These are phyloP conservation scores for Sebastes taczanowskii DNA, from an alignment of 2,797 vertebrate species.

Conservation along the genomic window DNA sequence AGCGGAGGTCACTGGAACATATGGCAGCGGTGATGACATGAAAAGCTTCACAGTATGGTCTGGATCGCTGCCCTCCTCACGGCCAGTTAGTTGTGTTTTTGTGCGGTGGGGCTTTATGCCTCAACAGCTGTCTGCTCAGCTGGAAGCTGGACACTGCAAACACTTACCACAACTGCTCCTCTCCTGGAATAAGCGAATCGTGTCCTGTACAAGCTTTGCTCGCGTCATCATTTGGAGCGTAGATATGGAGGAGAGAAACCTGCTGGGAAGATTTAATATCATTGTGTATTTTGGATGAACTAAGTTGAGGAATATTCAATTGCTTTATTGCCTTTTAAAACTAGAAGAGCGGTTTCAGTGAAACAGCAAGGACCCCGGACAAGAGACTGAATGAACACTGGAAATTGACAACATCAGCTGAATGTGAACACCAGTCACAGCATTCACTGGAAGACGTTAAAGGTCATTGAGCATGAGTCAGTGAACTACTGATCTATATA, in stretches of 20 bases:
- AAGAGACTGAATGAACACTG: no score
- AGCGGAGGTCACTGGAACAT: conserved; percentile 29
- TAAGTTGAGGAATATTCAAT: no score
- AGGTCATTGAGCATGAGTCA: no score
- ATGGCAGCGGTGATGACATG: conserved; percentile 14
- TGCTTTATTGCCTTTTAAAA: no score
- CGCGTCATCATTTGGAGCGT: not conserved
- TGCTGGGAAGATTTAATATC: not conserved
- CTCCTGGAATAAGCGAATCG: not conserved
- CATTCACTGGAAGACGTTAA: no score
- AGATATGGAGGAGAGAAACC: not conserved
- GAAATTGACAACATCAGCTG: no score
- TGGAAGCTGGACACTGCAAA: conserved; percentile 1
- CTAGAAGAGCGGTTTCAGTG: no score
- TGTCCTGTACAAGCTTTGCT: not conserved
- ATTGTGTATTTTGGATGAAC: not conserved
- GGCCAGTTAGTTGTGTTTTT: not conserved
- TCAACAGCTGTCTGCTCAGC: conserved; percentile 20
- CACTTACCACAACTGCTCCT: not conserved
- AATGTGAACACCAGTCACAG: no score
- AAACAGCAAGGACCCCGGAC: no score
- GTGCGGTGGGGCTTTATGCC: not conserved
- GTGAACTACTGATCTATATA: no score
- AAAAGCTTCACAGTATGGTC: conserved; percentile 23
- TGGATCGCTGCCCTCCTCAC: conserved; percentile 11